Evolutionary conservation across 2,888 invertebrate species (phyloP), one percentile per base, ranked within the genome.

Genomic region (Pharmacophagus antenor): DNA sequence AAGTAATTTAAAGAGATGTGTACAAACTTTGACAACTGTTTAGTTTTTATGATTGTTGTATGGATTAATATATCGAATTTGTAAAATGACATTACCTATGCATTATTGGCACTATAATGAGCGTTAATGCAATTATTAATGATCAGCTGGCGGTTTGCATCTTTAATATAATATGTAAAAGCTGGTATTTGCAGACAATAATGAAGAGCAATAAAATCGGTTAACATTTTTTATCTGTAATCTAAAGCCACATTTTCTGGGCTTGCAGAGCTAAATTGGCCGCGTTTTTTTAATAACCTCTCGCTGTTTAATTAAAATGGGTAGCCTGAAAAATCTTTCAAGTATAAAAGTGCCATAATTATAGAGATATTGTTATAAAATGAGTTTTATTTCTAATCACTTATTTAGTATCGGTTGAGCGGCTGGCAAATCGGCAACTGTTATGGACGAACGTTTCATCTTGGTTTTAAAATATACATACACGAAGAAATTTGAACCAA

Each of bases 261-360:
- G 37, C 37, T 46, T 53, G 15, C 52, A 46, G n/a, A 47, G 48
- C 50, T 56, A 22, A 25, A 27, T 25, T 27, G 27, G 31, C 22
- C 46, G 47, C 41, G 23, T 21, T 51, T 18, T 3, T 55, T 27
- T 15, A 44, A 46, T 46, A 20, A 55, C 37, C 22, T 31, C 55
- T 50, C 18, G 56, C 55, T 60, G 46, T 31, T 37, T 60, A 56
- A 23, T 56, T 46, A n/a, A n/a, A n/a, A n/a, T 37, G 31, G 31
- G 49, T 55, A 60, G 56, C 31, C 51, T 51, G 50, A 55, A 50
- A 18, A 44, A 62, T 60, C 58, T 65, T 65, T 65, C 55, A 54
- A 64, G 60, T 63, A 66, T 67, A 65, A 77, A 82, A 82, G 82
- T 82, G 82, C 83, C 82, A 82, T 82, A 81, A 82, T 77, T 80